Conservation (phyloP, 2,797 vertebrate species). For the Falco biarmicus region DNA sequence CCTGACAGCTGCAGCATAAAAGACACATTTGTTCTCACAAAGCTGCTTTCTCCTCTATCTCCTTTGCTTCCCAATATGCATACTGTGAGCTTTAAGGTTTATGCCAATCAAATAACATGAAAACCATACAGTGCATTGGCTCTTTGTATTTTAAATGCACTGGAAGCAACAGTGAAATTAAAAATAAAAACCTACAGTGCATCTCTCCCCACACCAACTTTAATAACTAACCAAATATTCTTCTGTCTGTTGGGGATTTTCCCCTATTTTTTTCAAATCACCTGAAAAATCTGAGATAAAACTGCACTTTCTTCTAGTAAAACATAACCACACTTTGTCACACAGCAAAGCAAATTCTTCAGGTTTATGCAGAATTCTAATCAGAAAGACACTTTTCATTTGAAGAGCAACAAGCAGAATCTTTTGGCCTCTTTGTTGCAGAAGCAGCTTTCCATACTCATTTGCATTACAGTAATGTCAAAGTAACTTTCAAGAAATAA, state of each 20-base stretch:
- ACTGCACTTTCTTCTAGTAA: neutral
- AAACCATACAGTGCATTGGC: neutral
- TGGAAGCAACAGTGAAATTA: neutral
- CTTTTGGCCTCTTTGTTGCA: neutral
- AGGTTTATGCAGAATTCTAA: neutral
- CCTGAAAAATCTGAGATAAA: neutral
- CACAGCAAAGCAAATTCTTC: neutral
- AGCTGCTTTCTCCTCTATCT: neutral
- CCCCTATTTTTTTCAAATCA: neutral
- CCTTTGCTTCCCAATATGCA: neutral
- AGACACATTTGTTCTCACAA: neutral
- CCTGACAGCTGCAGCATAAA: neutral
- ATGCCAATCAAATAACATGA: neutral
- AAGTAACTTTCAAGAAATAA: neutral
- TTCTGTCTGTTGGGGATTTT: neutral
- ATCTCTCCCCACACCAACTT: neutral
- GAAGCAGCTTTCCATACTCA: neutral
- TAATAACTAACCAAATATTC: neutral
- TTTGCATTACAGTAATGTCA: neutral
- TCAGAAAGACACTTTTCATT: neutral
- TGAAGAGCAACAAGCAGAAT: neutral
- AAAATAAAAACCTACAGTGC: neutral
- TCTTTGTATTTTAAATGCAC: neutral
- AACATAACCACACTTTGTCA: neutral
- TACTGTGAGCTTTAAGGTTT: neutral